A percentile compares a stretch with the other conserved stretches of the same genome.
These are phyloP conservation scores for Jordanella pulchra DNA, from an alignment of 2,797 vertebrate genomes.

Conservation along the genomic window DNA sequence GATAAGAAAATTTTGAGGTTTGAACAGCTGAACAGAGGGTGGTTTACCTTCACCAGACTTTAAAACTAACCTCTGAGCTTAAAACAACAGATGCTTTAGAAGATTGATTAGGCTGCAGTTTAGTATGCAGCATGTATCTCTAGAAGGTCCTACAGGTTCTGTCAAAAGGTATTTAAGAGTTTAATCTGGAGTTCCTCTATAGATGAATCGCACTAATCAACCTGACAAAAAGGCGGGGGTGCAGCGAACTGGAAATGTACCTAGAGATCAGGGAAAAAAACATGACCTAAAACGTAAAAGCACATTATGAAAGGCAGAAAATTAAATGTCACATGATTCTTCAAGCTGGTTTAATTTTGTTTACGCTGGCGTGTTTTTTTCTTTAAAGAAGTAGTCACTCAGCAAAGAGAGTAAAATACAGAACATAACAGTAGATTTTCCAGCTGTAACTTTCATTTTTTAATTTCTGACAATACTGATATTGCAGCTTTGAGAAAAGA, in stretches of 20 bases:
- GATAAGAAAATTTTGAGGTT: constrained; percentile 23
- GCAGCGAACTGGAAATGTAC: constrained; percentile 11
- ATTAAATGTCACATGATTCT: constrained; percentile 28
- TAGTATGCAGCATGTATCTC: constrained; percentile 7
- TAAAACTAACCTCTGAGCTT: constrained; percentile 10
- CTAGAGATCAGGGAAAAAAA: constrained; percentile 41
- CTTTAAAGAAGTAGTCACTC: not conserved
- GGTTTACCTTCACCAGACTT: constrained; percentile 12
- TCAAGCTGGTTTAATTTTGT: not conserved
- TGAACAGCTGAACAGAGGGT: constrained; percentile 5
- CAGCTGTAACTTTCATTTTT: too few relatives aligned
- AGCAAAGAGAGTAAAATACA: not conserved
- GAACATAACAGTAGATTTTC: too few relatives aligned
- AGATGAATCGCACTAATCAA: constrained; percentile 76
- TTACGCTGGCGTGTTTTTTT: too few relatives aligned
- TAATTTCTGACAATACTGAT: too few relatives aligned
- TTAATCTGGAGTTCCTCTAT: constrained; percentile 65
- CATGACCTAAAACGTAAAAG: constrained; percentile 27
- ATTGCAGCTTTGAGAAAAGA: too few relatives aligned
- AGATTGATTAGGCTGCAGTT: not conserved
- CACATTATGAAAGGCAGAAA: constrained; percentile 33
- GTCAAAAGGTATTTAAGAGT: constrained; percentile 39
- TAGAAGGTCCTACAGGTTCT: not conserved
- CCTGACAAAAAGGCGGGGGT: constrained; percentile 60
- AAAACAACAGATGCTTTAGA: not conserved